phyloP scores from a whole-genome alignment of 2,888 invertebrate species.

The Plagodis dolabraria region DNA sequence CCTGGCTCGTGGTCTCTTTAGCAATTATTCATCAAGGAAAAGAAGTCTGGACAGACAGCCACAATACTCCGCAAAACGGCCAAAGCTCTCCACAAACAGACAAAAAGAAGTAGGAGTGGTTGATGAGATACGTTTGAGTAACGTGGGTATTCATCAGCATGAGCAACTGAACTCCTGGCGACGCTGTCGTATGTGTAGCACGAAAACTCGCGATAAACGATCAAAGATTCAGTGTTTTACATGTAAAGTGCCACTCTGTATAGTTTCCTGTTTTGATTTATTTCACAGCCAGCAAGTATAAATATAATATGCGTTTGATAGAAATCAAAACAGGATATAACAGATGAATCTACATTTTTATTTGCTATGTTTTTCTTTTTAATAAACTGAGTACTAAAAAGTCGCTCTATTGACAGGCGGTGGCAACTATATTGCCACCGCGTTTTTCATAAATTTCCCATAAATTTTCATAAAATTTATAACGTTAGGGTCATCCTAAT shows the following conservation, averaged over 20 bases:
- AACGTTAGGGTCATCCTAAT: no score
- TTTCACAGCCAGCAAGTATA: slow-evolving; percentile 12
- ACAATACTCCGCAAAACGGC: slow-evolving; percentile 23
- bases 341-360: slow-evolving; percentile 20
- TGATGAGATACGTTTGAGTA: slow-evolving; percentile 30
- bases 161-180: slow-evolving; percentile 26
- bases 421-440: slow-evolving; percentile 33
- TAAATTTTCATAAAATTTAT: no score
- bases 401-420: slow-evolving; percentile 24
- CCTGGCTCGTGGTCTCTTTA: slow-evolving; percentile 14
- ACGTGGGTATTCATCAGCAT: slow-evolving; percentile 28
- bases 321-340: no score
- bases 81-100: slow-evolving; percentile 23
- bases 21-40: slow-evolving; percentile 25
- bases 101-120: slow-evolving; percentile 28
- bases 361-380: no score
- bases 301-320: no score
- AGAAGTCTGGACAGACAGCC: slow-evolving; percentile 24
- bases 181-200: slow-evolving; percentile 36
- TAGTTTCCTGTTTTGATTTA: slow-evolving; percentile 33
- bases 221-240: slow-evolving; percentile 30
- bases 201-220: slow-evolving; percentile 33
- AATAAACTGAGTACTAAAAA: slow-evolving; percentile 23
- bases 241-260: slow-evolving; percentile 37
- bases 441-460: slow-evolving; percentile 12